A percentile compares a stretch with the other conserved stretches of the same genome.
These are phyloP conservation scores for Gopherus evgoodei DNA, from an alignment of 2,113 vertebrate genomes.

Conservation along the genomic window DNA sequence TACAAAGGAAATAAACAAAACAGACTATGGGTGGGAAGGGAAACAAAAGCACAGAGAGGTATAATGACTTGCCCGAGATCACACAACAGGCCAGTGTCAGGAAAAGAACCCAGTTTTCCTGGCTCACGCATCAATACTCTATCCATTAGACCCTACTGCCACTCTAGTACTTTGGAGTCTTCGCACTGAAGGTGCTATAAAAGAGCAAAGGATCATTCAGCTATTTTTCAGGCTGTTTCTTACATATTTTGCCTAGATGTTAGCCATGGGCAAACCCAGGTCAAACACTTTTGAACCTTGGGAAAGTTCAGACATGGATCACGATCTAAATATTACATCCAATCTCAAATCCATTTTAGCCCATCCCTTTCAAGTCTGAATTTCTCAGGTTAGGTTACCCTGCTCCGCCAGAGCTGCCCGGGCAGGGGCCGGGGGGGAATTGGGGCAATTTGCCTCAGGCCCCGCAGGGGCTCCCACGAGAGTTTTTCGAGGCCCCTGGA, in stretches of 20 bases:
- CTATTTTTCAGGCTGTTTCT: background rate
- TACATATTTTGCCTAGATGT: background rate
- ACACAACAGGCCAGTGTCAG: background rate
- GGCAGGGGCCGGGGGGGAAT: no score
- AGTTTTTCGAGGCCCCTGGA: no score
- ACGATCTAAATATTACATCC: background rate
- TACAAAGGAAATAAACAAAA: background rate
- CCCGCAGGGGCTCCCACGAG: no score
- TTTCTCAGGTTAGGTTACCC: background rate
- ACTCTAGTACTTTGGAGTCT: accelerated
- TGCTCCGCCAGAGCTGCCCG: background rate
- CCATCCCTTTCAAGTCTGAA: no score
- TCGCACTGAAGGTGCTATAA: background rate
- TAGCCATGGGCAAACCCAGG: background rate
- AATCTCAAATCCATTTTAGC: accelerated
- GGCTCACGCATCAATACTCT: background rate
- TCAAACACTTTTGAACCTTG: background rate
- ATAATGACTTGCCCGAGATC: background rate
- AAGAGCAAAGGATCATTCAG: background rate
- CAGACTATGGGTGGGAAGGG: background rate
- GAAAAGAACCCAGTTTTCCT: background rate
- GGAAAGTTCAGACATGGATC: background rate
- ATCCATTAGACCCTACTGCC: background rate
- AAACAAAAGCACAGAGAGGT: background rate
- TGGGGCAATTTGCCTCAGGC: no score